Percentiles rank a stretch among this genome's conserved stretches.
These are phyloP conservation scores for Petaurus breviceps DNA, from an alignment of 2,113 vertebrate genomes.

Conservation along the genomic window DNA sequence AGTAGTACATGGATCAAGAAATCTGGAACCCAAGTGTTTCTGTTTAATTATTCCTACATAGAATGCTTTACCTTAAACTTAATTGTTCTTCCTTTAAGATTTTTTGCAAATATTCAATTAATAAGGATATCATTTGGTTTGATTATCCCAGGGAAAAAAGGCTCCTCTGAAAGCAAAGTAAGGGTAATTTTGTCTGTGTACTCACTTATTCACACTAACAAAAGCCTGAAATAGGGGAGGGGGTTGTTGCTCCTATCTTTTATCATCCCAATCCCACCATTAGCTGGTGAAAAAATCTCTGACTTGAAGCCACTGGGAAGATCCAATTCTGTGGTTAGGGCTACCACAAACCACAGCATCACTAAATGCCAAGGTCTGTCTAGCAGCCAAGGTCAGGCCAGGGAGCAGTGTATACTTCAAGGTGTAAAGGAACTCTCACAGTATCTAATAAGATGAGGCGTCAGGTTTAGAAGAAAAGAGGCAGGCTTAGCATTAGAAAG, in stretches of 20 bases:
- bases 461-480: not conserved
- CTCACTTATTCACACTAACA: conserved; percentile 47
- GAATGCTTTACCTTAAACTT: not conserved
- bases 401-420: not conserved
- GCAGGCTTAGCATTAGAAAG: not conserved
- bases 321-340: conserved; percentile 83
- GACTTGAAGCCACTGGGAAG: conserved; percentile 80
- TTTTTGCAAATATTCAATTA: too few species aligned
- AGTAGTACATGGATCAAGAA: not conserved
- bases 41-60: fast-evolving
- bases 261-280: conserved; percentile 80
- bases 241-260: conserved; percentile 70
- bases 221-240: conserved; percentile 58
- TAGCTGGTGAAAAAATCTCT: conserved; percentile 76
- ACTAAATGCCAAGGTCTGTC: conserved; percentile 75
- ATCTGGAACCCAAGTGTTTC: not conserved
- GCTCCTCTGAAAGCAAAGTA: not conserved
- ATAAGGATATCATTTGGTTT: fast-evolving
- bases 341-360: conserved; percentile 84
- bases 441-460: not conserved
- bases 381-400: conserved; percentile 84
- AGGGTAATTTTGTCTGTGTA: conserved; percentile 36
- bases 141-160: not conserved
- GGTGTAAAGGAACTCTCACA: conserved; percentile 50
- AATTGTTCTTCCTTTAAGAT: not conserved